Evolutionary conservation across 2,797 vertebrate species (phyloP), one percentile per base, ranked within the genome.

Genomic region (Decapterus maruadsi): DNA sequence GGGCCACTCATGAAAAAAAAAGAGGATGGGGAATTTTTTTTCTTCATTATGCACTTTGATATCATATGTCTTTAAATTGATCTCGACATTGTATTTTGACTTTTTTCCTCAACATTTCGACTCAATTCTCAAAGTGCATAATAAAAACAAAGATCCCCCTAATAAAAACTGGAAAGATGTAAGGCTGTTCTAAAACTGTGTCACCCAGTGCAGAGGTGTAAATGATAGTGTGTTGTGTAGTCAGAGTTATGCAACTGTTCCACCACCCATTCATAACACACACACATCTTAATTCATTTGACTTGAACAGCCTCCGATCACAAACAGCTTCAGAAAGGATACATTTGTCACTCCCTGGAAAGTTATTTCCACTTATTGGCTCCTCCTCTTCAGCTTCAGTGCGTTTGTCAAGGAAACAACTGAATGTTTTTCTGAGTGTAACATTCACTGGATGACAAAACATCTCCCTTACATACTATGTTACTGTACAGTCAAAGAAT

Each of bases 321-420:
- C 16, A 4, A 34, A 51, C 8, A 31, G n/a, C 36, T 56, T 45
- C 14, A 61, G 81, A 89, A 97, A 99, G 97, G 98, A 99, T 99
- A 99, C 98, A 97, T 90, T 96, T 98, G 0, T 98, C 96, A 53
- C 88, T 92, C 79, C 84, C 92, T 45, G 90, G 62, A 2, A 92
- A 53, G 0, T 79, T 81, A 10, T 61, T 78, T 0, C 81, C 92
- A 68, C 91, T 88, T 1, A 78, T 1, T 19, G 77, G 72, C 70
- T 96, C 95, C 72, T 95, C 95, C n/a, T 95, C 97, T 68, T 96
- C 97, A 19, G 77, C 95, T 84, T 96, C 97, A 89, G 98, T 99
- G 93, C 80, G 72, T 77, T 73, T 45, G 90, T 98, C 94, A 98
- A 99, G 95, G 96, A 96, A 94, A 83, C 1, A 77, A 45, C 34